Base-by-base conservation (phyloP, 1,140 invertebrate species). In the Magallana ariakensis region DNA sequence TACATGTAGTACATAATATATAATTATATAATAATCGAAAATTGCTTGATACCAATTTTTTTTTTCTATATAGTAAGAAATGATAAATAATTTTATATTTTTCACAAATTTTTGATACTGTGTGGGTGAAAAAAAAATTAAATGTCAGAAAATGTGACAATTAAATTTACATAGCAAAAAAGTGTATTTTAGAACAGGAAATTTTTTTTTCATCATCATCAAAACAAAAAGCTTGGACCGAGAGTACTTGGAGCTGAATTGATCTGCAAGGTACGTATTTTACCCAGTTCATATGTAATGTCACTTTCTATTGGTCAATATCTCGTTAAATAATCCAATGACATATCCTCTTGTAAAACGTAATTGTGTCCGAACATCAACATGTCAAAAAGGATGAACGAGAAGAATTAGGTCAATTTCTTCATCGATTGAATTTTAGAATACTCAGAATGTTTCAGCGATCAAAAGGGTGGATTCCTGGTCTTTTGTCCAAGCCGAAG, bases 401-500 rank as follows among this genome's bases (percentile, higher is more conserved):
- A 56, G 16, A 22, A 22, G 10, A 22, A 56, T n/a, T 55, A 56
- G 81, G 53, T 83, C 81, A 22, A 80, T 83, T 83, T 83, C n/a
- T 56, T 22, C 54, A 83, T 56, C n/a, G 81, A n/a, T 83, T 83
- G 2, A 26, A 13, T 75, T 26, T 6, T 46, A 58, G 46, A 16
- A 26, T 16, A 56, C 22, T 22, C 60, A 90, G 33, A 87, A 93
- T 93, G 93, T 93, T 93, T 85, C 87, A 90, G 15, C 90, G 91
- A 90, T 89, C 91, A 96, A 95, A 94, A 91, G 91, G 91, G 26
- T 95, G 94, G 94, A 87, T 95, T 84, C 92, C 93, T 70, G 97
- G 97, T 87, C 97, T 97, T 85, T 96, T 98, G 95, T 98, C 97
- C 94, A 97, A 97, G 90, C 98, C 98, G 3, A 99, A 98, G 95